Conservation (phyloP, 2,113 vertebrate species). For the Pterocles burchelli region DNA sequence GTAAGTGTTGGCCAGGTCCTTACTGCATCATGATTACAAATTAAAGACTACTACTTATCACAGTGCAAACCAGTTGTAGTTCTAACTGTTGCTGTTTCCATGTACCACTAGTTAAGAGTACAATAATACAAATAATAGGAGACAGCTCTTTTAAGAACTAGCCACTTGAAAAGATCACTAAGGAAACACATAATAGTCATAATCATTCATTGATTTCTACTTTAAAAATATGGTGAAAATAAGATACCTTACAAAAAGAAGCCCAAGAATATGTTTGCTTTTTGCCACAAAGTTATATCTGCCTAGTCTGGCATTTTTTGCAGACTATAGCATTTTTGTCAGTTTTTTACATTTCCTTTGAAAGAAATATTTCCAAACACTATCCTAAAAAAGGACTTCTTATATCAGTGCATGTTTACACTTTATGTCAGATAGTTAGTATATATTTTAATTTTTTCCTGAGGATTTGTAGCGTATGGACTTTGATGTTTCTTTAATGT, state of each 20-base stretch:
- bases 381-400: neutral
- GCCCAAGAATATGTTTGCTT: neutral
- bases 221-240: neutral
- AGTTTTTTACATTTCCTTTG: neutral
- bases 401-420: neutral
- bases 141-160: neutral
- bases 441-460: neutral
- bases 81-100: neutral
- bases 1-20: neutral
- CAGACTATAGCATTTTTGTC: neutral
- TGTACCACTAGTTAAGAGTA: neutral
- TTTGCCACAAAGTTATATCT: neutral
- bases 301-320: neutral
- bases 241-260: neutral
- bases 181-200: neutral
- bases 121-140: neutral
- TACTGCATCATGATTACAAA: neutral
- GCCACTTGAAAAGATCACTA: neutral
- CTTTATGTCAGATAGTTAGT: neutral
- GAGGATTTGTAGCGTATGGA: neutral
- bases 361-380: neutral
- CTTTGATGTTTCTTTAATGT: neutral
- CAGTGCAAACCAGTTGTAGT: neutral
- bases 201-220: neutral
- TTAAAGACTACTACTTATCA: neutral